These are phyloP conservation scores for Temnothorax rugatulus DNA, from an alignment of 2,888 invertebrate genomes.

Conservation along the genomic window DNA sequence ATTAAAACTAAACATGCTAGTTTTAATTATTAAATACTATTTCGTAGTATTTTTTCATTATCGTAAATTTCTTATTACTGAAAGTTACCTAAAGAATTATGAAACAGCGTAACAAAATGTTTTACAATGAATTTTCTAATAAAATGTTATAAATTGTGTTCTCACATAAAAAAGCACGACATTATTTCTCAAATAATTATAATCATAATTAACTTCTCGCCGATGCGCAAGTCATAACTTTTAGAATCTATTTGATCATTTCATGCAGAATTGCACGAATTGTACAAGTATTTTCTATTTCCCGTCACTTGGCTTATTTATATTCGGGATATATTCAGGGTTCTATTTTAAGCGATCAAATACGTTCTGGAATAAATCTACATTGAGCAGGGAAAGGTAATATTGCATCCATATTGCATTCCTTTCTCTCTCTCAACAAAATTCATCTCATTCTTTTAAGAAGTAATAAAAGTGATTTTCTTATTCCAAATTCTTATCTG, in stretches of 20 bases:
- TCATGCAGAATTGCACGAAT: neutral
- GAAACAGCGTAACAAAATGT: neutral
- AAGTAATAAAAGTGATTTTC: neutral
- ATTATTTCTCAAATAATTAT: neutral
- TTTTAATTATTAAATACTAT: neutral
- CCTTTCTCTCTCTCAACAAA: neutral
- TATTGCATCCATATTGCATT: neutral
- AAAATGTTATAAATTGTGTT: neutral
- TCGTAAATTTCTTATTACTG: neutral
- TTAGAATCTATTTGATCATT: neutral
- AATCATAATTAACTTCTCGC: neutral
- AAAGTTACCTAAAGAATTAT: neutral
- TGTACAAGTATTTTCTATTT: neutral
- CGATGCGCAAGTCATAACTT: neutral
- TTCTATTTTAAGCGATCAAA: neutral
- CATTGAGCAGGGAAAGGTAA: neutral
- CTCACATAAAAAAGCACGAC: neutral
- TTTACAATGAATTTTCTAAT: neutral
- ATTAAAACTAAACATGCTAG: neutral
- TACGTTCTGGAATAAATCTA: slow-evolving; percentile 3
- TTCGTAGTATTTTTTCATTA: neutral
- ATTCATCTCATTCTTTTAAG: neutral
- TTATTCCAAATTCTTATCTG: neutral
- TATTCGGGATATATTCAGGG: neutral
- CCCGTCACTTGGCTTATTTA: neutral